Base-by-base conservation (phyloP, 2,797 vertebrate species). In the Lithobates pipiens region DNA sequence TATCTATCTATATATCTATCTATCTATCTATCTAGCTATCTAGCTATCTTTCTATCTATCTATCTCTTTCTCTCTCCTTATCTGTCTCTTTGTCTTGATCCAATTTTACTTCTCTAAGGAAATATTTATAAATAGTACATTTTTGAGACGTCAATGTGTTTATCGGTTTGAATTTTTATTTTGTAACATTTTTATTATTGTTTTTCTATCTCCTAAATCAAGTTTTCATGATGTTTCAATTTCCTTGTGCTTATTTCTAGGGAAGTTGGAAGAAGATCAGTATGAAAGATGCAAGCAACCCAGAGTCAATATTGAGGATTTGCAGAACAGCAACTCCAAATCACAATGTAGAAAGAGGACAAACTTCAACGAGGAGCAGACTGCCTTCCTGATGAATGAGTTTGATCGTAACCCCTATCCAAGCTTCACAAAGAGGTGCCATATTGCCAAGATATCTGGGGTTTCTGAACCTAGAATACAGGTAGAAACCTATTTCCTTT, bases 381-480 rank as follows among this genome's bases (percentile, higher is more conserved):
- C 36, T 8, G 0, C 18, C 21, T 82, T 86, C 46, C 68, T 86
- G 23, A 29, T 70, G 8, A 73, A 77, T 9, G 65, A 82, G 25
- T 86, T 86, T 72, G 11, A 36, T 34, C 2, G 29, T 7, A 57
- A 86, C 27, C 79, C 85, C 5, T 86, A 86, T 72, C 85, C 85
- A 21, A 67, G 77, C 42, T 86, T 72, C 63, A 29, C n/a, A 4
- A 72, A 34, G 29, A 71, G 85, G 36, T 86, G 74, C 4, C 75
- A 3, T 4, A 77, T 82, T n/a, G 8, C 85, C 7, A 21, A 77
- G 0, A 57, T 65, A 44, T 82, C 54, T 0, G 54, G 39, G 2
- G 67, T 82, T 8, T 69, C 85, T 3, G 79, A 86, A 63, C 73
- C 79, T 3, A 82, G 79, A n/a, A 82, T 86, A 25, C 85, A 82